Percentiles rank a stretch among this genome's conserved stretches.
phyloP scores from a whole-genome alignment of 2,113 vertebrate species.

The Acanthochromis polyacanthus region DNA sequence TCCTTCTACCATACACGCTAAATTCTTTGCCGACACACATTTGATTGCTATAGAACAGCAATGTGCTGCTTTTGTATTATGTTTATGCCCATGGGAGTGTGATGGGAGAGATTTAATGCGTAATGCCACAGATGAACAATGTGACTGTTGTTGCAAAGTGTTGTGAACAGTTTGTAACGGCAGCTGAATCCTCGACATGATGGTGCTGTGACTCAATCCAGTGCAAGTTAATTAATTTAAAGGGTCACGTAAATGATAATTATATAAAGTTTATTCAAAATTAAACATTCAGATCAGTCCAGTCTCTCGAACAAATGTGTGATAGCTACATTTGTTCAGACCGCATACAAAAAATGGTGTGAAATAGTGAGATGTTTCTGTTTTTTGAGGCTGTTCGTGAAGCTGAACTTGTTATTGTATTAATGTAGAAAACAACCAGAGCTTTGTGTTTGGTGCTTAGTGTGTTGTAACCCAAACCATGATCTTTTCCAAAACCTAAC shows the following conservation, averaged over 20 bases:
- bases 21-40: conserved; percentile 11
- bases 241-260: neutral
- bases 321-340: neutral
- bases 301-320: too few relatives aligned
- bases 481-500: too few relatives aligned
- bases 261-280: conserved; percentile 20
- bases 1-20: neutral
- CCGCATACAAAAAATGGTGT: neutral
- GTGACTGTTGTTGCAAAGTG: conserved; percentile 35
- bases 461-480: too few relatives aligned
- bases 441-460: too few relatives aligned
- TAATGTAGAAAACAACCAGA: too few relatives aligned
- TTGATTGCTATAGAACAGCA: conserved; percentile 19
- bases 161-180: conserved; percentile 40
- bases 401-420: too few relatives aligned
- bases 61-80: conserved; percentile 14
- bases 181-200: conserved; percentile 35
- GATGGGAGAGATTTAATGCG: conserved; percentile 38
- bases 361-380: too few relatives aligned
- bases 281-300: neutral
- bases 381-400: too few relatives aligned
- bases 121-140: conserved; percentile 36
- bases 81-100: conserved; percentile 20
- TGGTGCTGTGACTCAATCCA: conserved; percentile 23
- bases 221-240: conserved; percentile 42